Evolutionary conservation across 1,140 invertebrate species (phyloP), one percentile per base, ranked within the genome.

Genomic region (Tetraneura akinire): DNA sequence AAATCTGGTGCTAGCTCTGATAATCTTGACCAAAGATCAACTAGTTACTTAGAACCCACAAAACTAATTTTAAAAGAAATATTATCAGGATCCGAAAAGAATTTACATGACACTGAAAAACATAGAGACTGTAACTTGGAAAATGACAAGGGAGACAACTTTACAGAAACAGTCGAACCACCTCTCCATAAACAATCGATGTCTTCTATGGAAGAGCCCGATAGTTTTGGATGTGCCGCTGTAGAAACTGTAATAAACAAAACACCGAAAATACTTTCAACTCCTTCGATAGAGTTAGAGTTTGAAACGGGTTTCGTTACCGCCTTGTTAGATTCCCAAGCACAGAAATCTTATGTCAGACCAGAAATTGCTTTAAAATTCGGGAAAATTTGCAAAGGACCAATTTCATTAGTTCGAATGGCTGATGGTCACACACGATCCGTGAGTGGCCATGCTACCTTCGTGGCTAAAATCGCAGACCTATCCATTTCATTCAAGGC

Each of bases 341-440:
- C 8, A 62, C 57, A 14, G 32, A 62, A 8, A 9, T 62, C 57
- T 32, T 29, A 60, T 23, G 55, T 60, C 21, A 60, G 55, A 23
- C 55, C 55, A 10, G 55, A 60, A 60, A 60, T 60, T 60, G 10
- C 55, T 8, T 21, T 5, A 60, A 60, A n/a, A n/a, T 60, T 60
- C 55, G 55, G 55, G 10, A 60, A 60, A 60, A 60, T 23, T 21
- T n/a, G 29, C 0, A 23, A 14, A 8, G 57, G 23, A 62, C 57
- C 9, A 62, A 62, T 0, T 9, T 62, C 57, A 62, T 29, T 26
- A 62, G 57, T 62, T 29, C 57, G 57, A 62, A 62, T 62, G 57
- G 23, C 57, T 23, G 57, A 62, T 13, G 57, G 57, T 8, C 57
- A 62, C 23, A 62, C 21, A 11, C 57, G 32, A 62, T 4, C 23